Percentiles rank a stretch among this genome's conserved stretches.
Conservation (phyloP, 2,888 invertebrate genomes). For the Heliconius erato region DNA sequence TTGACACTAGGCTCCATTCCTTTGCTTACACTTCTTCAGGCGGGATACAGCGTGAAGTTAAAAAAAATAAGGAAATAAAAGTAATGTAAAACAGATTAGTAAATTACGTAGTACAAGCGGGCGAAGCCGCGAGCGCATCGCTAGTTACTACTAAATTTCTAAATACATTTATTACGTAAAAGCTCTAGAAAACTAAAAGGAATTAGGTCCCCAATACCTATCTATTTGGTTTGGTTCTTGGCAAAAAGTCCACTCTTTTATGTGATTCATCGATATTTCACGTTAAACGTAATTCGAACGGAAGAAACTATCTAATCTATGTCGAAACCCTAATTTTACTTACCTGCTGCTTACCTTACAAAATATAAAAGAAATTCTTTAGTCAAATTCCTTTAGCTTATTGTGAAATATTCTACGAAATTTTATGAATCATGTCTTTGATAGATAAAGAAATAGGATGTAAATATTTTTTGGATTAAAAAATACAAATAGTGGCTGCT, state of each 20-base stretch:
- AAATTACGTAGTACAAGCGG: too few relatives aligned
- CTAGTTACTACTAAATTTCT: not conserved
- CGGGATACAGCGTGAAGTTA: too few relatives aligned
- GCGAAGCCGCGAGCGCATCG: too few relatives aligned
- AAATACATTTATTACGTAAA: not conserved
- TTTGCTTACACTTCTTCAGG: too few relatives aligned
- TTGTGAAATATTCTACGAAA: constrained; percentile 4
- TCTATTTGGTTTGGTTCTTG: not conserved
- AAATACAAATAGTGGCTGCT: not conserved
- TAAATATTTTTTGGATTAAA: not conserved
- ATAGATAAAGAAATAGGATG: not conserved
- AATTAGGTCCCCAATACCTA: not conserved
- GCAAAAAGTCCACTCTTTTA: constrained; percentile 14
- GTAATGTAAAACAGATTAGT: too few relatives aligned
- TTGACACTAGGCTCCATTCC: too few relatives aligned
- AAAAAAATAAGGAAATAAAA: too few relatives aligned
- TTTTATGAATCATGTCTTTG: constrained; percentile 6
- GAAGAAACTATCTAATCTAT: constrained; percentile 26
- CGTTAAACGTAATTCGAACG: not conserved
- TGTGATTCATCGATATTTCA: constrained; percentile 14
- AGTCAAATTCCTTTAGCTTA: constrained; percentile 11
- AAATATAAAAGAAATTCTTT: not conserved
- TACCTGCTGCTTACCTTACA: not conserved
- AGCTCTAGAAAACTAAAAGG: not conserved
- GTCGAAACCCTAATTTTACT: not conserved